phyloP scores from a whole-genome alignment of 2,113 vertebrate genomes.

The Pelecanoides urinatrix region DNA sequence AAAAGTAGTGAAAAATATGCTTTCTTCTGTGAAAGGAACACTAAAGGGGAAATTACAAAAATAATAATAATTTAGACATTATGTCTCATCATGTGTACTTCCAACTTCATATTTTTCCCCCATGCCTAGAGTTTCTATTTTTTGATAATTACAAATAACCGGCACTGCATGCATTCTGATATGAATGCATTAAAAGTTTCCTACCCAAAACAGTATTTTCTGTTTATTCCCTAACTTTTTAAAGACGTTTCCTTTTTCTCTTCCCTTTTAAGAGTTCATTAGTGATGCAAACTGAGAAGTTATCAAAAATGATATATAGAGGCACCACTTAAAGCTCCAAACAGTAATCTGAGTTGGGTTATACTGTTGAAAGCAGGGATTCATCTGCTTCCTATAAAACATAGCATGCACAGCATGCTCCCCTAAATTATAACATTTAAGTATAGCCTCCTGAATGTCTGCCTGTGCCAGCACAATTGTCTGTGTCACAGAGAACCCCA shows the following conservation, averaged over 20 bases:
- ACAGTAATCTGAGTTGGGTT: neutral
- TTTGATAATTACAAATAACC: constrained; percentile 6
- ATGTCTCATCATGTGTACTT: neutral
- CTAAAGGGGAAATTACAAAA: neutral
- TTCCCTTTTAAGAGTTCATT: neutral
- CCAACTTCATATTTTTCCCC: neutral
- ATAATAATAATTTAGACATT: constrained; percentile 1
- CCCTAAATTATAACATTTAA: neutral
- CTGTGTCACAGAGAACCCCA: neutral
- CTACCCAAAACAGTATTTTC: neutral
- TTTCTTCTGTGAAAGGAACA: neutral
- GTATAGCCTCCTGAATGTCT: neutral
- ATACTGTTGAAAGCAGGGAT: neutral
- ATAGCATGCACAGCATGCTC: neutral
- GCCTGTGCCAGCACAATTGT: neutral
- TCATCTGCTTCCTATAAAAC: neutral
- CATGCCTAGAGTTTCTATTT: neutral
- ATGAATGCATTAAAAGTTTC: constrained; percentile 16
- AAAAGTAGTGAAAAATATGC: neutral
- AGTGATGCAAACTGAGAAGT: neutral
- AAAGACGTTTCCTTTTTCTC: neutral
- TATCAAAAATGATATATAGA: neutral
- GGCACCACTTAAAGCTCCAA: neutral
- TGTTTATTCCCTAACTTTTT: neutral
- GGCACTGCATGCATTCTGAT: neutral